These are phyloP conservation scores for Urocyon cinereoargenteus DNA, from an alignment of 2,797 vertebrate genomes.

Conservation along the genomic window DNA sequence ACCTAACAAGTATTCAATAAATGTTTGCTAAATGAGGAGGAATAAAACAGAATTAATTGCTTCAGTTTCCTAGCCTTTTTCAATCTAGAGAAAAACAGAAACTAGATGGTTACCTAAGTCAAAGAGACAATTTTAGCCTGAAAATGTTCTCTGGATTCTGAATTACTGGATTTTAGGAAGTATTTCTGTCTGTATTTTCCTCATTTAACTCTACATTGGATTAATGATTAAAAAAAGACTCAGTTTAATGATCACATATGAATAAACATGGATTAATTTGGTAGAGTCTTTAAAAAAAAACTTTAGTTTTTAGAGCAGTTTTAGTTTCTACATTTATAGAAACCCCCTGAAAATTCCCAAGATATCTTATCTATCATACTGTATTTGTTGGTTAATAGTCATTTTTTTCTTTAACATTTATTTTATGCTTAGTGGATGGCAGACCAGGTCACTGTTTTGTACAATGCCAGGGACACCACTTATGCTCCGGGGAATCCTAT, in stretches of 20 bases:
- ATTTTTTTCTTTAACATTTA: neutral
- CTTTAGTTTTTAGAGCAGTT: neutral
- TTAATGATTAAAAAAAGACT: neutral
- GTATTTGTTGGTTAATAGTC: neutral
- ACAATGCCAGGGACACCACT: neutral
- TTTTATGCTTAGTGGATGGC: neutral
- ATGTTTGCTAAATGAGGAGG: neutral
- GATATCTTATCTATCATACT: rapidly evolving
- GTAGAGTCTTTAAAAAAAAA: neutral
- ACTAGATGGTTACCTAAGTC: neutral
- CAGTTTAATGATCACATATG: neutral
- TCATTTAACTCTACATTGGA: neutral
- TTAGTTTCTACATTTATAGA: neutral
- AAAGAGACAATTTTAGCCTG: neutral
- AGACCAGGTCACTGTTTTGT: neutral
- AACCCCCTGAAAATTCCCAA: neutral
- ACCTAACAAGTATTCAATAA: neutral
- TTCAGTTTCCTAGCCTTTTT: neutral
- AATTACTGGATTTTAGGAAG: neutral
- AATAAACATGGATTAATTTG: neutral
- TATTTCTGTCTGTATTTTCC: neutral
- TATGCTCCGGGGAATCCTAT: neutral
- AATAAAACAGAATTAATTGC: conserved; percentile 29
- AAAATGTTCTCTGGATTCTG: neutral
- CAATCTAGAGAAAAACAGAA: neutral